Evolutionary conservation across 2,888 invertebrate species (phyloP).

Genomic region (Oeneis ivallda): DNA sequence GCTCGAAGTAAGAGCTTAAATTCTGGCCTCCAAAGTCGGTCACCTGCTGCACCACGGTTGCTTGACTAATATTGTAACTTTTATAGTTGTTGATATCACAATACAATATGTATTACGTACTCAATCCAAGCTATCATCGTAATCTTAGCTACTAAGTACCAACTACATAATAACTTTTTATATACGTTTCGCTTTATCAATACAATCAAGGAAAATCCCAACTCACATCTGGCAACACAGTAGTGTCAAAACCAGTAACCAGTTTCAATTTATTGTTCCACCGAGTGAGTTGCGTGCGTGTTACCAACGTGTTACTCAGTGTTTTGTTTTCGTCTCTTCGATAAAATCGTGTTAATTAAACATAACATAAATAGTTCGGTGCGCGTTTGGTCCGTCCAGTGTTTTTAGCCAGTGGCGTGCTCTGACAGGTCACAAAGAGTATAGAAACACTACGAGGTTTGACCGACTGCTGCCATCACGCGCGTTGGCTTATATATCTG

Average conservation of each 20-base stretch:
- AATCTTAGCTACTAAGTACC: too few relatives aligned
- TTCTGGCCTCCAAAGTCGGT: too few relatives aligned
- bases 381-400: neutral
- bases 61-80: too few relatives aligned
- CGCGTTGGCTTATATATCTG: neutral
- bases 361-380: neutral
- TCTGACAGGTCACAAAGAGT: too few relatives aligned
- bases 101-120: too few relatives aligned
- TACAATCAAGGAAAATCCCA: neutral
- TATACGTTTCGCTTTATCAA: too few relatives aligned
- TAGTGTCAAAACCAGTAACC: slow-evolving; percentile 5
- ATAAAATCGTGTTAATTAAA: neutral
- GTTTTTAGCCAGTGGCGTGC: neutral
- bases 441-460: too few relatives aligned
- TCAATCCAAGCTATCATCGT: too few relatives aligned
- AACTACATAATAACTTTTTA: too few relatives aligned
- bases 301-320: neutral
- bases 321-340: slow-evolving; percentile 1
- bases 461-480: neutral
- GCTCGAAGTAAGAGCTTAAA: too few relatives aligned
- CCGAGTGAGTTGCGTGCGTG: neutral
- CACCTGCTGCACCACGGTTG: too few relatives aligned
- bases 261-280: neutral
- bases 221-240: neutral
- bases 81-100: too few relatives aligned